These are phyloP conservation scores for Onthophagus taurus DNA, from an alignment of 1,140 invertebrate species.

Conservation along the genomic window DNA sequence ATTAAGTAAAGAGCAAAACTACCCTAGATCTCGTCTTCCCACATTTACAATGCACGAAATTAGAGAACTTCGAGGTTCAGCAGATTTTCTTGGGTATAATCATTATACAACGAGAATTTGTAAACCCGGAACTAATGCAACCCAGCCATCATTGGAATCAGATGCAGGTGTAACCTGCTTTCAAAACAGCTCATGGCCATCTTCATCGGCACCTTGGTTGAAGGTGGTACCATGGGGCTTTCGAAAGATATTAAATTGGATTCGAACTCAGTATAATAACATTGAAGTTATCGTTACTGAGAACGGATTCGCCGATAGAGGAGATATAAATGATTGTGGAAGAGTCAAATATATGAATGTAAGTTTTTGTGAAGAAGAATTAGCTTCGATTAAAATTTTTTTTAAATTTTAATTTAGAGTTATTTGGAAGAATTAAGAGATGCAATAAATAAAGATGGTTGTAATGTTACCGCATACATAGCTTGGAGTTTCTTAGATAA, in stretches of 20 bases:
- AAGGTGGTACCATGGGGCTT: conserved; percentile 53
- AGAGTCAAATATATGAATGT: conserved; percentile 43
- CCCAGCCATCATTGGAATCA: not conserved
- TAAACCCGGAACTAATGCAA: no score
- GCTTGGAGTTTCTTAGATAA: conserved; percentile 15
- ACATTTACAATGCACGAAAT: conserved; percentile 49
- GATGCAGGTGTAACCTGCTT: not conserved
- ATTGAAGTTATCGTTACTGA: conserved; percentile 62
- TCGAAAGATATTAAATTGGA: conserved; percentile 55
- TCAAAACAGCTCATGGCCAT: not conserved
- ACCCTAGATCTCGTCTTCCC: conserved; percentile 43
- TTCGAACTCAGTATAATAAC: conserved; percentile 56
- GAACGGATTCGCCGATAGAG: conserved; percentile 53
- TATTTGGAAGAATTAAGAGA: conserved; percentile 11
- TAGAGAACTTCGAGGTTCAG: conserved; percentile 42
- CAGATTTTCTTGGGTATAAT: conserved; percentile 51
- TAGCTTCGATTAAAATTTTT: not conserved
- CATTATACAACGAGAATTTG: conserved; percentile 40
- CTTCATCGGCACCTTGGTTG: not conserved
- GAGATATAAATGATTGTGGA: conserved; percentile 39
- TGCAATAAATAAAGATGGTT: conserved; percentile 10
- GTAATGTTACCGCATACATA: conserved; percentile 7
- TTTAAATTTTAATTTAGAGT: conserved; percentile 1
- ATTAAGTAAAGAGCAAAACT: conserved; percentile 48
- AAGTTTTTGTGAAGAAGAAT: conserved; percentile 20